These are phyloP conservation scores for Tribolium castaneum DNA, from an alignment of 1,140 invertebrate species.

Conservation along the genomic window DNA sequence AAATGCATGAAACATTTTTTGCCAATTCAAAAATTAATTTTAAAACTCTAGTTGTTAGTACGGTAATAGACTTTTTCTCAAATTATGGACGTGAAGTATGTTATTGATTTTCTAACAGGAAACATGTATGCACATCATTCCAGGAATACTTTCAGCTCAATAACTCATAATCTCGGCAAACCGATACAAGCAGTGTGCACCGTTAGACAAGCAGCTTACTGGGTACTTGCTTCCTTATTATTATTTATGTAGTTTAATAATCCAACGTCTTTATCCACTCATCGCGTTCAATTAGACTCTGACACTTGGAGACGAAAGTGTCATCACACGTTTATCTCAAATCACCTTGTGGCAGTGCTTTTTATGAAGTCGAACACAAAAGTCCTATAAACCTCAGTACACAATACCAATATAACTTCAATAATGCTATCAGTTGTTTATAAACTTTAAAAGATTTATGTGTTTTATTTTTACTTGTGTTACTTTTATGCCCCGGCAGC, in stretches of 20 bases:
- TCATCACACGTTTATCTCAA: too few species aligned
- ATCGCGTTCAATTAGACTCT: background rate
- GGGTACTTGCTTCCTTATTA: background rate
- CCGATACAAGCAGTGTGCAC: background rate
- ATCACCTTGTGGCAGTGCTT: background rate
- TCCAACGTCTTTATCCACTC: background rate
- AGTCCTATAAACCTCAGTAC: background rate
- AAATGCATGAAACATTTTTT: too few species aligned
- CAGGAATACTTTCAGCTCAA: background rate
- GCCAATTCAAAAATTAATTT: too few species aligned
- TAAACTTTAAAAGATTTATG: background rate
- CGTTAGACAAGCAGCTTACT: background rate
- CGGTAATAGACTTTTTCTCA: background rate
- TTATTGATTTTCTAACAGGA: background rate
- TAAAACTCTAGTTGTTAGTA: too few species aligned
- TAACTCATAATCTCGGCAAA: background rate
- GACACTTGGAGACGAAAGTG: background rate
- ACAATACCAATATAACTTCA: background rate
- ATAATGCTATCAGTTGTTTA: background rate
- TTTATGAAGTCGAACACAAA: background rate
- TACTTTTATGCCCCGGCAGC: background rate
- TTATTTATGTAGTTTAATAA: background rate
- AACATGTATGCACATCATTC: background rate
- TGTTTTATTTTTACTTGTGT: background rate
- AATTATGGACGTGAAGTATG: background rate